These are phyloP conservation scores for Didymodactylos carnosus DNA, from an alignment of 2,888 invertebrate genomes.

Conservation along the genomic window DNA sequence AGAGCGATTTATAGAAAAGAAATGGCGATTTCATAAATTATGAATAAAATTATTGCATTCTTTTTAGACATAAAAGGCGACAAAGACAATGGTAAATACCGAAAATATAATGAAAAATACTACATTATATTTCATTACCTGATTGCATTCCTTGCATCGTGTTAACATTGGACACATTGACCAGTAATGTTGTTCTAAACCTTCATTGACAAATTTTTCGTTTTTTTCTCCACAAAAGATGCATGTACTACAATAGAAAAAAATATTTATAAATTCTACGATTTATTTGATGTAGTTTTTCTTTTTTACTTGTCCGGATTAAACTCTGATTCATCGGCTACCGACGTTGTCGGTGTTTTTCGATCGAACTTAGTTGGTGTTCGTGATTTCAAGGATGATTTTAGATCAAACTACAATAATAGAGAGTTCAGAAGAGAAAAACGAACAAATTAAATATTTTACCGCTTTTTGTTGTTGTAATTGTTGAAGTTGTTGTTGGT, in stretches of 20 bases:
- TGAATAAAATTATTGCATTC: too few species aligned
- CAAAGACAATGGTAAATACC: too few species aligned
- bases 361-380: conserved; percentile 5
- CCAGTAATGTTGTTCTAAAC: conserved; percentile 78
- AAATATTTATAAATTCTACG: neutral
- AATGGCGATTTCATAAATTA: too few species aligned
- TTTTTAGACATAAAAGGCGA: too few species aligned
- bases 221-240: conserved; percentile 66
- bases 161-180: conserved; percentile 71
- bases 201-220: conserved; percentile 45
- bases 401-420: neutral
- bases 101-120: too few species aligned
- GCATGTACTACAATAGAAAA: conserved; percentile 45
- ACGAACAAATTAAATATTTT: neutral
- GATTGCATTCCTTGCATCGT: conserved; percentile 65
- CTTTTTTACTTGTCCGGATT: conserved; percentile 4
- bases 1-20: too few species aligned
- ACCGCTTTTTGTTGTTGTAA: neutral
- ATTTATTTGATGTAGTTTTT: neutral
- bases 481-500: neutral
- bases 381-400: conserved; percentile 1
- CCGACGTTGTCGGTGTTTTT: conserved; percentile 2
- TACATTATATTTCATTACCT: conserved; percentile 48
- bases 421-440: neutral
- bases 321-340: conserved; percentile 11